A percentile compares a stretch with the other conserved stretches of the same genome.
phyloP scores from a whole-genome alignment of 2,113 vertebrate genomes.

The Gulo gulo region DNA sequence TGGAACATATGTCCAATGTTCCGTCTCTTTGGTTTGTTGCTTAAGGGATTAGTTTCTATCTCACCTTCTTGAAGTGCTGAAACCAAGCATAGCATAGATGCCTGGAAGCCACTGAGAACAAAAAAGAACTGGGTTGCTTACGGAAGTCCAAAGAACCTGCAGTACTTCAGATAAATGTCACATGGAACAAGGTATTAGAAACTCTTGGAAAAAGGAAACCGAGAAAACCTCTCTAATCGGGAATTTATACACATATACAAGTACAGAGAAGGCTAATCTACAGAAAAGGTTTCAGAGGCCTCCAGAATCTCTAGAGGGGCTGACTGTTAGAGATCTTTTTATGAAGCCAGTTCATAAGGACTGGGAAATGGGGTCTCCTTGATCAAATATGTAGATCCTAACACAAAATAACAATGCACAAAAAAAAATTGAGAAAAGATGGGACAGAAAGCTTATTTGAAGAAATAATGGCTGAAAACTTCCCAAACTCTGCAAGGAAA shows the following conservation, averaged over 20 bases:
- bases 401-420: neutral
- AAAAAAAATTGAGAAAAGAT: neutral
- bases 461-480: neutral
- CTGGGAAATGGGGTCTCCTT: neutral
- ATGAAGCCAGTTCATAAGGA: neutral
- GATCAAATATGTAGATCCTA: neutral
- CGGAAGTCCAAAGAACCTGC: neutral
- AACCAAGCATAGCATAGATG: too few species aligned
- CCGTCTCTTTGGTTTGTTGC: neutral
- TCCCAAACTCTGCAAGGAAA: neutral
- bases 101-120: neutral
- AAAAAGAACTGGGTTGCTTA: neutral
- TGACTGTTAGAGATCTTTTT: neutral
- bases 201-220: neutral
- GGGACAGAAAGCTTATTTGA: neutral
- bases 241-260: neutral
- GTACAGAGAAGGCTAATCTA: neutral
- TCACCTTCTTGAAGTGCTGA: neutral
- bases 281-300: neutral
- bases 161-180: neutral
- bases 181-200: neutral
- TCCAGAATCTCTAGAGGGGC: neutral
- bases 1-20: neutral
- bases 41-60: neutral
- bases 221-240: neutral